Evolutionary conservation across 2,113 vertebrate species (phyloP), one percentile per base, ranked within the genome.

Genomic region (Tenrec ecaudatus): DNA sequence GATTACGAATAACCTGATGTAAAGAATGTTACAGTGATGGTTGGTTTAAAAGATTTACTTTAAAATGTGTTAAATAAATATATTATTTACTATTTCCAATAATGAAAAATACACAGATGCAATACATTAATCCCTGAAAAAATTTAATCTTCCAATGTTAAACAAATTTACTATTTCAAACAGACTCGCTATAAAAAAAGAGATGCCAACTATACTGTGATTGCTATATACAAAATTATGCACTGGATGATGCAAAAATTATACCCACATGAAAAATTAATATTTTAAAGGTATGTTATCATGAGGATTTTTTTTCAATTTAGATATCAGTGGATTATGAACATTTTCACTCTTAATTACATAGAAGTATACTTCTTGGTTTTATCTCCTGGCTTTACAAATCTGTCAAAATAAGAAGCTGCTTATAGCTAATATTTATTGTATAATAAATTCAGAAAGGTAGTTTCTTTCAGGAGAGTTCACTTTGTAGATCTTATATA

Each of bases 281-380:
- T 40, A 8, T 38, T 93, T 36, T 82, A 40, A 80, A 71, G 23
- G 62, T 15, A 47, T 53, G 15, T 38, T 47, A 82, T n/a, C 86
- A 77, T 8, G 77, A 64, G 76, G 2, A 57, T 62, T 83, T 82
- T 43, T 36, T 69, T 92, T 95, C 31, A 75, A 92, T 69, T 22
- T 40, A 68, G 36, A 11, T n/a, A 71, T 22, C 6, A 15, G 20
- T 33, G 88, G 19, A 64, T n/a, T 82, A 75, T 79, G 77, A 73
- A 79, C 2, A 75, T 22, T 17, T 66, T 69, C 47, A 57, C 4
- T 80, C 90, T 53, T 17, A 68, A 43, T 66, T 78, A 62, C 5
- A 80, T 31, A 86, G 15, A 60, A 81, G 4, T 29, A 82, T 2
- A 79, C 3, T 79, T 58, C 8, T 71, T 33, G 40, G 43, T 90